Conservation (phyloP, 1,140 invertebrate genomes). For the Yoshiicerus persimilis region DNA sequence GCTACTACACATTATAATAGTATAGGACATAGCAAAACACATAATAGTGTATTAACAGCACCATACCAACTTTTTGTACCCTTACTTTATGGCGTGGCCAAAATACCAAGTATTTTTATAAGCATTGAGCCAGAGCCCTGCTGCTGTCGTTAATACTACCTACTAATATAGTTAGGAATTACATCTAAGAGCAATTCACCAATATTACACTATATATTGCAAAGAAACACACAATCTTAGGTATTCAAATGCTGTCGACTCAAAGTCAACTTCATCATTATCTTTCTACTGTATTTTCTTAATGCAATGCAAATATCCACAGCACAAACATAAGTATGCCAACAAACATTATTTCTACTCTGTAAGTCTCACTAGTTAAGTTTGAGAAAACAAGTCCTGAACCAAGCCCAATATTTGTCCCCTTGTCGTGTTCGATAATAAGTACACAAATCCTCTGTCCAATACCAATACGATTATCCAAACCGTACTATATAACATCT, state of each 20-base stretch:
- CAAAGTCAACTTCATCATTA: not conserved
- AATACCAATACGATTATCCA: not conserved
- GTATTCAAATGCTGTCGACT: not conserved
- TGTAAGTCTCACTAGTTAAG: not conserved
- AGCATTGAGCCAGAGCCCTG: not conserved
- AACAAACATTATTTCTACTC: not conserved
- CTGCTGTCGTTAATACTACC: not conserved
- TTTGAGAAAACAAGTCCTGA: not conserved
- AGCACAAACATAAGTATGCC: not conserved
- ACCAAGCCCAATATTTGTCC: slow-evolving; percentile 7
- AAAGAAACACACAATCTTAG: not conserved
- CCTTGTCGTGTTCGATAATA: not conserved
- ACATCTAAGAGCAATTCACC: not conserved
- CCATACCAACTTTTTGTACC: not conserved
- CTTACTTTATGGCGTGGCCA: not conserved
- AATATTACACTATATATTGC: not conserved
- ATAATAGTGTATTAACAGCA: not conserved
- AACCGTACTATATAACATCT: too few relatives aligned
- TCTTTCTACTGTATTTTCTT: not conserved
- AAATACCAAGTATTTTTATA: not conserved
- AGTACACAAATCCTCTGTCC: not conserved
- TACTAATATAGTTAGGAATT: not conserved
- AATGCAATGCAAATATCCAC: not conserved
- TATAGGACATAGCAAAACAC: too few relatives aligned
- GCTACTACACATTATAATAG: not conserved